Percentiles rank a stretch among this genome's conserved stretches.
Evolutionary conservation across 2,888 invertebrate genomes (phyloP).

Genomic region (Gymnosoma rotundatum): DNA sequence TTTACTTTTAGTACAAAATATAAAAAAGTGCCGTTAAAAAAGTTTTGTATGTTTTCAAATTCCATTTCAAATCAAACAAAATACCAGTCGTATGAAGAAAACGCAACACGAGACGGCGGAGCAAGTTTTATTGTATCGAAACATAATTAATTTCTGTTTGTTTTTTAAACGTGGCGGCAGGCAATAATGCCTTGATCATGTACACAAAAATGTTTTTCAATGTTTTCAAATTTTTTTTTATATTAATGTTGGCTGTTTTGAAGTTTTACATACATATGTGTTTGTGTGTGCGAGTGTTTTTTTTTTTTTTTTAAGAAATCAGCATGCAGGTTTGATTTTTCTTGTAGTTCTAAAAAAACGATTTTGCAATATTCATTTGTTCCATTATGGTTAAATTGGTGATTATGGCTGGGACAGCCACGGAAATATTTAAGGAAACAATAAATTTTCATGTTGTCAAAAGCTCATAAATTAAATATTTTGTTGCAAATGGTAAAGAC

Average conservation of each 20-base stretch:
- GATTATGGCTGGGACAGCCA: neutral
- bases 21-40: neutral
- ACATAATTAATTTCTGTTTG: conserved; percentile 73
- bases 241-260: conserved; percentile 34
- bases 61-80: conserved; percentile 45
- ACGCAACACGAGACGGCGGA: conserved; percentile 36
- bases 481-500: conserved; percentile 53
- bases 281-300: neutral
- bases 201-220: conserved; percentile 62
- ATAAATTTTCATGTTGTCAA: conserved; percentile 70
- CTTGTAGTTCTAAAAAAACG: conserved; percentile 26
- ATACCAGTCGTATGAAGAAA: conserved; percentile 11
- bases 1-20: neutral
- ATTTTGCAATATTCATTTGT: conserved; percentile 68
- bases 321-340: conserved; percentile 53
- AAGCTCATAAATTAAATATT: conserved; percentile 75
- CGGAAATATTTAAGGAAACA: conserved; percentile 57
- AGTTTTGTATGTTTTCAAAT: conserved; percentile 12
- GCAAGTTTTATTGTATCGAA: conserved; percentile 68
- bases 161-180: conserved; percentile 69
- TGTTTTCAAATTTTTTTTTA: conserved; percentile 40
- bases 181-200: conserved; percentile 60
- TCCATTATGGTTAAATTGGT: neutral
- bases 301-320: conserved; percentile 24
- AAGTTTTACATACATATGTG: neutral